A percentile compares a stretch with the other conserved stretches of the same genome.
Evolutionary conservation across 2,888 invertebrate genomes (phyloP).

Genomic region (Drosophila pseudotalamancana): DNA sequence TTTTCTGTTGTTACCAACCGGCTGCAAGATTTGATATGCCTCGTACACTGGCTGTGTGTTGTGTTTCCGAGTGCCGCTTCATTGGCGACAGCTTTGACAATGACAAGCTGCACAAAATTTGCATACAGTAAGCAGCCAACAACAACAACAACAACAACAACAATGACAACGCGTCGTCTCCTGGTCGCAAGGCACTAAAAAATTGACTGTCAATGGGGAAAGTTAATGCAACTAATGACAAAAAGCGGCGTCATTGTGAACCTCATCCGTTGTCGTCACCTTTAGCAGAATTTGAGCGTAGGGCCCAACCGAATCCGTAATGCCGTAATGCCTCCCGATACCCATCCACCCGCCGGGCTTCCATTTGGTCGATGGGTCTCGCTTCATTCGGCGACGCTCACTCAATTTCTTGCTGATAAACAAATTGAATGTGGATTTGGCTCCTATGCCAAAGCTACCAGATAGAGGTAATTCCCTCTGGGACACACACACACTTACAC

Average conservation of each 20-base stretch:
- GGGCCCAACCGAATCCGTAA: not conserved
- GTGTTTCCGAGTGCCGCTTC: conserved; percentile 26
- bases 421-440: conserved; percentile 81
- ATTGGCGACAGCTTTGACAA: conserved; percentile 47
- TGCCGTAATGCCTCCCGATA: no score
- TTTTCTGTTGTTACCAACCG: conserved; percentile 18
- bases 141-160: conserved; percentile 9
- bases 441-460: not conserved
- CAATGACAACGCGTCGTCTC: conserved; percentile 17
- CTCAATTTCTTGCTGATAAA: conserved; percentile 81
- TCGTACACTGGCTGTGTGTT: not conserved
- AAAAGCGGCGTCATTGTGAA: conserved; percentile 50
- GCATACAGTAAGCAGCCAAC: conserved; percentile 58
- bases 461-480: conserved; percentile 22
- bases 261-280: conserved; percentile 44
- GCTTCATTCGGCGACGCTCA: conserved; percentile 77
- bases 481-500: conserved; percentile 29
- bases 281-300: conserved; percentile 22
- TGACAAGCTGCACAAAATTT: conserved; percentile 62
- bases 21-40: conserved; percentile 19
- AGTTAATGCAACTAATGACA: conserved; percentile 77
- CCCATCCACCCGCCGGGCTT: not conserved
- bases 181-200: conserved; percentile 38
- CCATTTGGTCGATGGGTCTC: conserved; percentile 14
- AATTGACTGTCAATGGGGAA: conserved; percentile 73